These are phyloP conservation scores for Prinia subflava DNA, from an alignment of 2,113 vertebrate genomes.

Conservation along the genomic window DNA sequence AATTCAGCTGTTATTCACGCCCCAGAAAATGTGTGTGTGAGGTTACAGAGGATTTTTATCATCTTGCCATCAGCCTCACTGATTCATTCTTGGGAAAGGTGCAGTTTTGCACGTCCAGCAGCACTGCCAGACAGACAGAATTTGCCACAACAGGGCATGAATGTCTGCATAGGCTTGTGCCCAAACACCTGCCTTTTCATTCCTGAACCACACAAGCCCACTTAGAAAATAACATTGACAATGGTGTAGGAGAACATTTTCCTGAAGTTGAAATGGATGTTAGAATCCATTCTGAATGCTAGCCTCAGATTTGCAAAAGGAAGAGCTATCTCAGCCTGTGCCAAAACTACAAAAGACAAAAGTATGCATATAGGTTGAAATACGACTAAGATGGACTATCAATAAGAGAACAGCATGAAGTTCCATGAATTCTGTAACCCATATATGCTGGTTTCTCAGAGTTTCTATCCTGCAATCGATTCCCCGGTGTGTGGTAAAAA, in stretches of 20 bases:
- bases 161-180: background rate
- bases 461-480: background rate
- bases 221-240: background rate
- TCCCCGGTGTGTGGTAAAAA: background rate
- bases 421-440: background rate
- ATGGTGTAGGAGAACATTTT: background rate
- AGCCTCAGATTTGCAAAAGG: background rate
- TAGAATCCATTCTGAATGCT: background rate
- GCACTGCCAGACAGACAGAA: background rate
- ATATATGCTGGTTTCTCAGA: background rate
- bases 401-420: background rate
- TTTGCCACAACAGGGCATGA: background rate
- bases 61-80: background rate
- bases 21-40: background rate
- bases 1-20: fast-evolving
- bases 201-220: background rate
- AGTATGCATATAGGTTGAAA: background rate
- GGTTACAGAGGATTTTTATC: background rate
- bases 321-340: background rate
- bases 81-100: background rate
- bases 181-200: background rate
- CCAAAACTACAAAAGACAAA: background rate
- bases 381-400: background rate
- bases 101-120: background rate
- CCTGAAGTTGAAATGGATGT: background rate